Conservation (phyloP, 2,797 vertebrate genomes). For the Platyrinchus mystaceus region DNA sequence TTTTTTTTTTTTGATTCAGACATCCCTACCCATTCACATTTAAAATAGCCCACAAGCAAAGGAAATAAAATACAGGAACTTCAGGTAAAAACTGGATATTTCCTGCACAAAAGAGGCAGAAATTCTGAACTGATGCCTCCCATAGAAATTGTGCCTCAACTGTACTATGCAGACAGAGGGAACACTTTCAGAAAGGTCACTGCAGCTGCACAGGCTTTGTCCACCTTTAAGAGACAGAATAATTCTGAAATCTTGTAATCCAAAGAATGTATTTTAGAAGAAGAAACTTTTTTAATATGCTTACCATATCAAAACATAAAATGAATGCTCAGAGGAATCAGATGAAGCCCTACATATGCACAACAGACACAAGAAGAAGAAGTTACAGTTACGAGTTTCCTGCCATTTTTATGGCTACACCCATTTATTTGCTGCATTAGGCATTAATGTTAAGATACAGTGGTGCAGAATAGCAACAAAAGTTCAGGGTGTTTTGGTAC, state of each 20-base stretch:
- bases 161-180: not conserved
- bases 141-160: not conserved
- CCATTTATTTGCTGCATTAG: not conserved
- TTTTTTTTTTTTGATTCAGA: not conserved
- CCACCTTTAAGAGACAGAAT: not conserved
- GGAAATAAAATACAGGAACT: not conserved
- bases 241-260: not conserved
- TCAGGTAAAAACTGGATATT: not conserved
- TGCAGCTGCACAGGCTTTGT: not conserved
- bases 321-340: not conserved
- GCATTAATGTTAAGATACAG: not conserved
- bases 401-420: not conserved
- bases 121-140: not conserved
- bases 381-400: not conserved
- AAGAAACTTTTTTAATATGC: not conserved
- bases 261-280: not conserved
- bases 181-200: not conserved
- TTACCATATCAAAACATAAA: not conserved
- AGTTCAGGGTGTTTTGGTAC: not conserved
- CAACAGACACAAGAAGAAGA: not conserved
- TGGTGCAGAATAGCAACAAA: slow-evolving; percentile 12
- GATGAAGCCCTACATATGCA: not conserved
- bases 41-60: not conserved
- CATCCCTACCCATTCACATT: not conserved
- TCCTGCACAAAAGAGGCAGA: not conserved